Conservation (phyloP, 2,888 invertebrate genomes). For the Plemyria rubiginata region DNA sequence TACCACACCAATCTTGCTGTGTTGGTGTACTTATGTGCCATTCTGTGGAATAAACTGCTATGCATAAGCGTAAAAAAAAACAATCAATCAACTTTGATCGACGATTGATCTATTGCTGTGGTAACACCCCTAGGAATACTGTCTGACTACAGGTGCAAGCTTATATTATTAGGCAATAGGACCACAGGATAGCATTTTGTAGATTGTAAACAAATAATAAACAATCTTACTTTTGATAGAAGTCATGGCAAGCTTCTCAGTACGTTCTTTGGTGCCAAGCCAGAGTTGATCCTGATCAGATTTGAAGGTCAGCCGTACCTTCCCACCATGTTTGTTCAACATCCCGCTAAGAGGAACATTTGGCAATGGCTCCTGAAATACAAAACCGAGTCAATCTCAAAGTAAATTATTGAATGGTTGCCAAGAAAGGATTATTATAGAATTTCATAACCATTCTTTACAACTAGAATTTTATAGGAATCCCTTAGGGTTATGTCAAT, state of each 20-base stretch:
- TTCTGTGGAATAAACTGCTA: no score
- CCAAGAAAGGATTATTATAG: constrained; percentile 6
- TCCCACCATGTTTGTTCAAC: constrained; percentile 95
- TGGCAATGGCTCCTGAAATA: constrained; percentile 90
- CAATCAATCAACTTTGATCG: no score
- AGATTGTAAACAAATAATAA: neutral
- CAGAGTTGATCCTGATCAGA: constrained; percentile 95
- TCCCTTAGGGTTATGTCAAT: no score
- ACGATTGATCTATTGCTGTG: no score
- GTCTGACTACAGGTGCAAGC: no score
- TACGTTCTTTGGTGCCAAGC: constrained; percentile 96
- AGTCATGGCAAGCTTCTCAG: constrained; percentile 95
- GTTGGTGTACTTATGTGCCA: no score
- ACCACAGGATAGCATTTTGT: neutral
- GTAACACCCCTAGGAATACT: no score
- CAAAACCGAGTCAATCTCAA: constrained; percentile 7
- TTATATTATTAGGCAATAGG: no score
- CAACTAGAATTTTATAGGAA: neutral
- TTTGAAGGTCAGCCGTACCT: constrained; percentile 96
- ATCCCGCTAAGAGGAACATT: constrained; percentile 93
- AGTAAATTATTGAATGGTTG: constrained; percentile 7
- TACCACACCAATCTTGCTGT: no score
- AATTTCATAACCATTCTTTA: neutral
- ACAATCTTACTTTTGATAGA: constrained; percentile 90
- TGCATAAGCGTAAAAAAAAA: no score